Evolutionary conservation across 2,113 vertebrate species (phyloP).

Genomic region (Hypocryptadius cinnamomeus): DNA sequence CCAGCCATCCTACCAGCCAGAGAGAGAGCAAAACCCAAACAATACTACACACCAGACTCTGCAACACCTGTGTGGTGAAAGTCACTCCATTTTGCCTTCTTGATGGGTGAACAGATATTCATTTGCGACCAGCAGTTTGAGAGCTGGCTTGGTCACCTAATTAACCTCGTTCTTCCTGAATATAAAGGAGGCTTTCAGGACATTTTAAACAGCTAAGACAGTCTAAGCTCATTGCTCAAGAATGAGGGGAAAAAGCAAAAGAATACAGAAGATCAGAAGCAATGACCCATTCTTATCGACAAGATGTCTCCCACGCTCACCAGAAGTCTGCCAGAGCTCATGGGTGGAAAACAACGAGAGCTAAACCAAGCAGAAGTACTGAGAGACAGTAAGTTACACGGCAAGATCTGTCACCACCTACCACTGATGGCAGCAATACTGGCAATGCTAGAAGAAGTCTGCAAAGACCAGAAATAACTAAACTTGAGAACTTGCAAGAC

Average conservation of each 20-base stretch:
- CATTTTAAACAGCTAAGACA: not conserved
- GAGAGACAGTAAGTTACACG: not conserved
- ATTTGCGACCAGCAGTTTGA: not conserved
- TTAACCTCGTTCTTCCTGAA: not conserved
- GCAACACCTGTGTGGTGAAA: not conserved
- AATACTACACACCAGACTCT: not conserved
- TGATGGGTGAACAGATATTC: not conserved
- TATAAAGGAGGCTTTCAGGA: not conserved
- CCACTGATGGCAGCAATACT: not conserved
- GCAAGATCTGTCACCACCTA: not conserved
- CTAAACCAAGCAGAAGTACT: not conserved
- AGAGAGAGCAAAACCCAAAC: not conserved
- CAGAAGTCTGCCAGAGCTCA: not conserved
- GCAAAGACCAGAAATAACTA: not conserved
- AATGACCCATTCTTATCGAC: not conserved
- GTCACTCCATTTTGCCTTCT: not conserved
- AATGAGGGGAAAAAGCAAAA: not conserved
- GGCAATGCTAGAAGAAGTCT: not conserved
- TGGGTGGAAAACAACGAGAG: not conserved
- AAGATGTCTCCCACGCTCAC: not conserved
- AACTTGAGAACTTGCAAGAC: not conserved
- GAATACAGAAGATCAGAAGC: not conserved
- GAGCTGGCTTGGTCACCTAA: not conserved
- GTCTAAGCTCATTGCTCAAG: not conserved
- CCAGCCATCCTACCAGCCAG: not conserved